phyloP scores from a whole-genome alignment of 2,797 vertebrate species.

The Oreonectes daqikongensis region DNA sequence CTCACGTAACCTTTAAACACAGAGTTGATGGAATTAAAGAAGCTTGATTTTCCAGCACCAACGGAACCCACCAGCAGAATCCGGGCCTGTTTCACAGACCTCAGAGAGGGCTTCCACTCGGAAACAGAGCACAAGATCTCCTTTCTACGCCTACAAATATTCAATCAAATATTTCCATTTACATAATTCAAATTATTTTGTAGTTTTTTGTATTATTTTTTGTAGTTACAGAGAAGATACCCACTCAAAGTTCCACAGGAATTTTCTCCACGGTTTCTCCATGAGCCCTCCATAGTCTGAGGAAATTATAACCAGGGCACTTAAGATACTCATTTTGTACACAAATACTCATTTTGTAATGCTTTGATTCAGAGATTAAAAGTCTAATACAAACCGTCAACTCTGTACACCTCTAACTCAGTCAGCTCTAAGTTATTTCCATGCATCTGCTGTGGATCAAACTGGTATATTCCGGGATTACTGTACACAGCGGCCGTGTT shows the following conservation, averaged over 20 bases:
- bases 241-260: constrained; percentile 59
- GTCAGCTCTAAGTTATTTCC: constrained; percentile 58
- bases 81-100: constrained; percentile 54
- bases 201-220: too few relatives aligned
- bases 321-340: neutral
- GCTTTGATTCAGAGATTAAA: too few relatives aligned
- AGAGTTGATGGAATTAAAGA: constrained; percentile 73
- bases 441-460: constrained; percentile 56
- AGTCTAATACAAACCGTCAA: constrained; percentile 45
- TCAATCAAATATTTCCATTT: too few relatives aligned
- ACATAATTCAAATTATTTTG: too few relatives aligned
- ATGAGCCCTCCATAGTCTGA: constrained; percentile 59
- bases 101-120: constrained; percentile 55
- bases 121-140: constrained; percentile 53
- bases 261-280: constrained; percentile 68
- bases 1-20: constrained; percentile 69
- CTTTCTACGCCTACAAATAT: constrained; percentile 55
- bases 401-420: constrained; percentile 67
- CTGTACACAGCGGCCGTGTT: neutral
- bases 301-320: neutral
- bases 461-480: constrained; percentile 45
- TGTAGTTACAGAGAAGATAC: neutral
- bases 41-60: constrained; percentile 73
- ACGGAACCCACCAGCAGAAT: constrained; percentile 68
- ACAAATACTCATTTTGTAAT: neutral